Conservation (phyloP, 2,888 invertebrate genomes). For the Acanthococcus lagerstroemiae region DNA sequence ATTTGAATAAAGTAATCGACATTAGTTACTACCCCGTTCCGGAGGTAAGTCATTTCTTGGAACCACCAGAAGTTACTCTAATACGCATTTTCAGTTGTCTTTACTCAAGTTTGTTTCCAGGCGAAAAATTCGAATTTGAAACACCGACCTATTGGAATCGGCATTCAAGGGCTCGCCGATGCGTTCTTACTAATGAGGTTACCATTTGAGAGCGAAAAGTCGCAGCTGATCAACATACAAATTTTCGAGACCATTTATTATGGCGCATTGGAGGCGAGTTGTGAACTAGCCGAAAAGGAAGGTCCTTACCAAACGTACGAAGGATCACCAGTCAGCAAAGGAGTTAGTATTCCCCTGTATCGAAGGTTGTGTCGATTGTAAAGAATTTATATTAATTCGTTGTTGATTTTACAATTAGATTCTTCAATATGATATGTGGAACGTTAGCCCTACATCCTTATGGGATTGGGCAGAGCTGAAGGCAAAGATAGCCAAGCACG, state of each 20-base stretch:
- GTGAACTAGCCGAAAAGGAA: slow-evolving; percentile 73
- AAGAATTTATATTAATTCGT: too few relatives aligned
- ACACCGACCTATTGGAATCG: slow-evolving; percentile 80
- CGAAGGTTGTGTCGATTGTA: too few relatives aligned
- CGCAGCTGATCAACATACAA: slow-evolving; percentile 76
- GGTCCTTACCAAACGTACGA: slow-evolving; percentile 86
- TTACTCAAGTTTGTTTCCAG: too few relatives aligned
- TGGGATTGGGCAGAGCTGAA: slow-evolving; percentile 85
- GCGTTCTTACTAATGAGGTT: slow-evolving; percentile 85
- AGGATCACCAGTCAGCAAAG: slow-evolving; percentile 88
- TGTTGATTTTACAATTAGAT: slow-evolving; percentile 52
- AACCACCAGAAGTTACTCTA: too few relatives aligned
- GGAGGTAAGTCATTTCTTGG: slow-evolving; percentile 72
- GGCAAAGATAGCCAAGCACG: slow-evolving; percentile 73
- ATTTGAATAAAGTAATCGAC: slow-evolving; percentile 94
- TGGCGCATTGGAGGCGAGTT: slow-evolving; percentile 89
- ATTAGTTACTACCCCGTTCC: slow-evolving; percentile 89
- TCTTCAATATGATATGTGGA: slow-evolving; percentile 97
- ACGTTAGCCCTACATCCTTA: slow-evolving; percentile 68
- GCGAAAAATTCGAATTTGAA: slow-evolving; percentile 63
- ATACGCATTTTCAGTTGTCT: too few relatives aligned
- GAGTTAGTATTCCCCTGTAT: slow-evolving; percentile 42
- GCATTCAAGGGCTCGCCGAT: slow-evolving; percentile 95
- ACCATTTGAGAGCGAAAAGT: slow-evolving; percentile 84
- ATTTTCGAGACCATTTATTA: slow-evolving; percentile 98